Evolutionary conservation across 2,113 vertebrate species (phyloP).

Genomic region (Mobula birostris): DNA sequence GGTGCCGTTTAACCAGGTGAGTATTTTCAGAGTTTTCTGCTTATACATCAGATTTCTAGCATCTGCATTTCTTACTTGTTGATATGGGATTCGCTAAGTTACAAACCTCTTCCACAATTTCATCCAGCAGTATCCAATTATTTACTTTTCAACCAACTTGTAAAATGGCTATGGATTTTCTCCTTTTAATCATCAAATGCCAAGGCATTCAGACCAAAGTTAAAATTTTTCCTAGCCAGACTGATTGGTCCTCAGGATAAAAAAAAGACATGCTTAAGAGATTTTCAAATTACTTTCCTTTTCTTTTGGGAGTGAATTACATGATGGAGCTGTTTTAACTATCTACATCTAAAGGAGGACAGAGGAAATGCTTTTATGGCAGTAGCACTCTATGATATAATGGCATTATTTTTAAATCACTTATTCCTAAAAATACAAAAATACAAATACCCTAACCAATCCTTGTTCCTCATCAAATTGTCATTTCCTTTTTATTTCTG

Average conservation of each 20-base stretch:
- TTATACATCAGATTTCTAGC: too few relatives aligned
- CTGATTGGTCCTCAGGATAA: neutral
- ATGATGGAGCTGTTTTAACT: neutral
- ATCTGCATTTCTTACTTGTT: too few relatives aligned
- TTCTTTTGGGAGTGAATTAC: neutral
- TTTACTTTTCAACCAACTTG: neutral
- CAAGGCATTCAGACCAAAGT: neutral
- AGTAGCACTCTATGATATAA: neutral
- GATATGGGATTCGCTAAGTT: neutral
- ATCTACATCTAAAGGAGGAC: neutral
- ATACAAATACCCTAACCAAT: neutral
- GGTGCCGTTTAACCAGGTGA: too few relatives aligned
- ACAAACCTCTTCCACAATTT: neutral
- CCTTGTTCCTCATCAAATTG: neutral
- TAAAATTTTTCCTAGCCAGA: neutral
- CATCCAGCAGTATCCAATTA: neutral
- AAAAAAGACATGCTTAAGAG: neutral
- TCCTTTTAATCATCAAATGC: neutral
- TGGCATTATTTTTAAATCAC: neutral
- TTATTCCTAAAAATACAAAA: neutral
- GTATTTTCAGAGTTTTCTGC: too few relatives aligned
- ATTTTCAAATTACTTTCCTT: neutral
- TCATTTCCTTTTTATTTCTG: too few relatives aligned
- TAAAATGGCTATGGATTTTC: neutral
- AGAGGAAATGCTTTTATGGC: neutral